Conservation (phyloP, 1,140 invertebrate genomes). For the Neotoxoptera formosana region DNA sequence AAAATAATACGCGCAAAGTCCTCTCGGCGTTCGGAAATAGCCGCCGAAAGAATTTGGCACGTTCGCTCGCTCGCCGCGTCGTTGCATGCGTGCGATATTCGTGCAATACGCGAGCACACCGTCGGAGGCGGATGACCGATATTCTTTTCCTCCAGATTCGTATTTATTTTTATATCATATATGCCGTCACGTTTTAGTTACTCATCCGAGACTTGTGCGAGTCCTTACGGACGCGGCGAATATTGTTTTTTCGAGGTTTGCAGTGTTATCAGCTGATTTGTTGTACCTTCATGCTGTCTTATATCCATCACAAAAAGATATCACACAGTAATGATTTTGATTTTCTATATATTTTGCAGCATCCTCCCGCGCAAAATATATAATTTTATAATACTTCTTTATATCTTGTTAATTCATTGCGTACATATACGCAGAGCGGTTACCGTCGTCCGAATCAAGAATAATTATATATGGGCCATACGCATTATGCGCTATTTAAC, state of each 20-base stretch:
- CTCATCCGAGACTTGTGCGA: not conserved
- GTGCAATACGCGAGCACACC: not conserved
- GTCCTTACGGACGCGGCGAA: not conserved
- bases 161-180: not conserved
- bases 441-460: not conserved
- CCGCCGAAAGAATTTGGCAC: slow-evolving; percentile 30
- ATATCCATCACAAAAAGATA: not conserved
- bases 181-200: not conserved
- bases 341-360: not conserved
- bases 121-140: not conserved
- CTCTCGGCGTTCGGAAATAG: slow-evolving; percentile 24
- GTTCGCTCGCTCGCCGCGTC: not conserved
- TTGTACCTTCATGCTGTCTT: not conserved
- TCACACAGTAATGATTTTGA: not conserved
- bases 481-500: not conserved
- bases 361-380: not conserved
- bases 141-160: not conserved
- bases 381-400: not conserved
- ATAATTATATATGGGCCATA: not conserved
- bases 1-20: slow-evolving; percentile 21
- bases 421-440: not conserved
- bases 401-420: not conserved
- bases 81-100: not conserved
- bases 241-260: not conserved
- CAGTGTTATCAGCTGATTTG: not conserved